Evolutionary conservation across 2,797 vertebrate genomes (phyloP), one percentile per base, ranked within the genome.

Genomic region (Enteromius viviparus): DNA sequence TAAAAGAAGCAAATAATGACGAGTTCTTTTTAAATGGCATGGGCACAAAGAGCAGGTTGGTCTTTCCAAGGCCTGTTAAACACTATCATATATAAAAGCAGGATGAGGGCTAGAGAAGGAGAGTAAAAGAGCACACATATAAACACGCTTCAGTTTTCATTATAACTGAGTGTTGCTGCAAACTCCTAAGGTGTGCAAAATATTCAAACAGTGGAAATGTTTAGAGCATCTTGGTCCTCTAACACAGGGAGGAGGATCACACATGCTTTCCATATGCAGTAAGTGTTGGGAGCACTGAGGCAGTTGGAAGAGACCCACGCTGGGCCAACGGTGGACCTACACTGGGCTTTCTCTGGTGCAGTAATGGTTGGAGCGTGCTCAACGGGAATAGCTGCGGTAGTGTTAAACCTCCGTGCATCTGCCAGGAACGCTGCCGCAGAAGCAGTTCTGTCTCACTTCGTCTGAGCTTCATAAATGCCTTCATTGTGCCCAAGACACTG

Each of bases 231-330:
- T 87, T 89, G 89, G 90, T 89, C 80, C 85, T 81, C 60, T 87
- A 88, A 87, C 78, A 76, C 58, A 62, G 87, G 85, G 90, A 87
- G 74, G 65, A 88, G 86, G 88, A 87, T 90, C 69, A 71, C 68
- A 86, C 92, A 94, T 95, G 93, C 91, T 91, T 95, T 95, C 94
- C 94, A 92, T 91, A 93, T 93, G 93, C 90, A 89, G 93, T 94
- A 93, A 94, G 92, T 86, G 88, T 76, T 93, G 78, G 76, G 84
- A 82, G 34, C 90, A 89, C 88, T 94, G 91, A 88, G 90, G 92
- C 86, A 70, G 86, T 81, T 94, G 92, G 94, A 80, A 69, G 45
- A 74, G 72, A 78, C 77, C 66, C 21, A 76, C 17, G 6, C 78
- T 62, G 51, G 40, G 65, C 53, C 72, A 68, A 29, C 15, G 12